Evolutionary conservation across 2,888 invertebrate species (phyloP), one percentile per base, ranked within the genome.

Genomic region (Callimorpha dominula): DNA sequence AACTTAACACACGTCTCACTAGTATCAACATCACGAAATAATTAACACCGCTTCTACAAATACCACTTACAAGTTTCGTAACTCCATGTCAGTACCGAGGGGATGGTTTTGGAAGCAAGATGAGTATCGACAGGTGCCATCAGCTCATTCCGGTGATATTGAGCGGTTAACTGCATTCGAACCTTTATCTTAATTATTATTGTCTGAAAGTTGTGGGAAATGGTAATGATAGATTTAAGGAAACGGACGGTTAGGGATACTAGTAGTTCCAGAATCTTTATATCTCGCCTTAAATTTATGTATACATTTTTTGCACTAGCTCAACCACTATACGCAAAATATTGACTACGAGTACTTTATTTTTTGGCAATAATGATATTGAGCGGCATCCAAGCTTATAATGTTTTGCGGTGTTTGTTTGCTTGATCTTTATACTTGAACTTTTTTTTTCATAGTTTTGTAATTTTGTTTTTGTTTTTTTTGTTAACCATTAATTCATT

Each of bases 111-210:
- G 67, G 68, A 60, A 66, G 57, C 43, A 68, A 78, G 70, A 71
- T 71, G 71, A 46, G 70, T 78, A 82, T 79, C 75, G 82, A 80
- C 83, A 81, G 82, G 79, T 82, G 80, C 74, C 77, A 71, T 70
- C 57, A 49, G 46, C 60, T 57, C 43, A 40, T 60, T 57, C 68
- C 70, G 67, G 70, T 73, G 76, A 77, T 67, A 73, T 66, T 72
- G 64, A 42, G 42, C 52, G 68, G 46, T 68, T 69, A 67, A 65
- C 68, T 63, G 64, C 75, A 72, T 76, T 70, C 57, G 49, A 71
- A 71, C 62, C 52, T 62, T 75, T 74, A 71, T 65, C 63, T 66
- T 74, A 67, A 67, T 69, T 67, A 65, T 73, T 68, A 68, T 63
- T 63, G 68, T 46, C 40, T 42, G 0, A 5, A 14, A 68, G 46